phyloP scores from a whole-genome alignment of 2,888 invertebrate species.

The Meiosimyza platycephala region DNA sequence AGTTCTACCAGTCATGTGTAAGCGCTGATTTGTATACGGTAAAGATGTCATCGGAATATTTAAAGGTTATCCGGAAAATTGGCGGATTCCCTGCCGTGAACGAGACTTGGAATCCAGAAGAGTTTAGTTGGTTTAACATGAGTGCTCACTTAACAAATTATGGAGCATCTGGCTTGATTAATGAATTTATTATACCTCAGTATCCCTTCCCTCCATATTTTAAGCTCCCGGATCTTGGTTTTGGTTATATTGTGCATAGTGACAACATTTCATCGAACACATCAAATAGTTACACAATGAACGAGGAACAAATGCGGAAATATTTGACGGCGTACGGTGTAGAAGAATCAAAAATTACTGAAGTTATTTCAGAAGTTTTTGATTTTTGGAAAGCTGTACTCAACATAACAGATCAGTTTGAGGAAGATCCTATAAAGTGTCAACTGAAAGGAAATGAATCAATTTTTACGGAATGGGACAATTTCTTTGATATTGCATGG shows the following conservation, averaged over 20 bases:
- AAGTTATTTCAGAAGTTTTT: constrained; percentile 53
- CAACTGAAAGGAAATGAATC: neutral
- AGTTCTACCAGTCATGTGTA: constrained; percentile 55
- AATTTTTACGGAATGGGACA: constrained; percentile 49
- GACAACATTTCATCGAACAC: constrained; percentile 57
- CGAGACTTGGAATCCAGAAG: constrained; percentile 49
- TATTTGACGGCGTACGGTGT: constrained; percentile 55
- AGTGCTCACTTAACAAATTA: constrained; percentile 59
- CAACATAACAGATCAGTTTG: constrained; percentile 47
- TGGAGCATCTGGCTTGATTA: constrained; percentile 49
- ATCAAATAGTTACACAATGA: constrained; percentile 55
- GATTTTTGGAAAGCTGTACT: constrained; percentile 55
- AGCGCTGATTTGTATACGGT: constrained; percentile 54
- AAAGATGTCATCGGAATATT: constrained; percentile 54
- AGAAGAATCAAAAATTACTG: constrained; percentile 43
- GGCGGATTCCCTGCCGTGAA: constrained; percentile 64
- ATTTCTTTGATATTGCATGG: constrained; percentile 59
- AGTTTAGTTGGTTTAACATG: constrained; percentile 64
- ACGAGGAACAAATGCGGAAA: constrained; percentile 55
- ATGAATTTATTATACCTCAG: constrained; percentile 49
- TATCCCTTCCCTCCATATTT: constrained; percentile 60
- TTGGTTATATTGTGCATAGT: constrained; percentile 56
- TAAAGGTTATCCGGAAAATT: constrained; percentile 54
- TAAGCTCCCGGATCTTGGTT: constrained; percentile 59
- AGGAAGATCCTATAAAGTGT: constrained; percentile 46